Base-by-base conservation (phyloP, 2,113 vertebrate species). In the Entomyzon cyanotis region DNA sequence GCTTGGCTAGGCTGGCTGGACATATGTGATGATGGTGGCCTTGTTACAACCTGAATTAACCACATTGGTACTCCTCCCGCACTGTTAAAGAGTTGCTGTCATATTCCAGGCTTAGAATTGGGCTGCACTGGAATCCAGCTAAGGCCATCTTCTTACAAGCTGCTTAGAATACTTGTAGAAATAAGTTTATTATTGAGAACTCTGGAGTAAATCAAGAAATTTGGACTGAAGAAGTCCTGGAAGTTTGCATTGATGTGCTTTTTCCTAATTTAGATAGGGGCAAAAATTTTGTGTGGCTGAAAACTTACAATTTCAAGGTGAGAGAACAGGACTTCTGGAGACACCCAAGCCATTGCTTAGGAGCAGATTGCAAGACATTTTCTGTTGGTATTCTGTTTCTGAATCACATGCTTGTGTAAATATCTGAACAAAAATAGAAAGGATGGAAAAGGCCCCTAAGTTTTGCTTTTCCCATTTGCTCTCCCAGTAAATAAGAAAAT, bases 391-490 rank as follows among this genome's bases (percentile, higher is more conserved):
- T 53, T 47, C 13, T 49, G 33, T 64, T 86, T 42, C 78, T 83
- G 37, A 85, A 62, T 76, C 25, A 41, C 15, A 8, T 35, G 8
- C 27, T 75, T 60, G 6, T 76, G 87, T 77, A 69, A 90, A 17
- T 46, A 70, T 12, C 64, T 83, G 22, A 91, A 79, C 64, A 37
- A 74, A 80, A 84, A 74, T 3, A 74, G 23, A 74, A 76, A 84
- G 78, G 10, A 68, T 58, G 4, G 37, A 33, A 37, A 62, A 35
- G 7, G 3, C 1, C 1, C 4, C 2, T 9, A 4, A 7, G 2
- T 67, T 63, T 20, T 78, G 19, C 42, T 84, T 63, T 86, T 95
- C 42, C 24, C 8, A 28, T 60, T 89, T 86, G 41, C 27, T 94
- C 2, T 52, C 24, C 10, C 1, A 0, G 11, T 80, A 80, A 41